These are phyloP conservation scores for Panthera tigris DNA, from an alignment of 2,113 vertebrate genomes.

Conservation along the genomic window DNA sequence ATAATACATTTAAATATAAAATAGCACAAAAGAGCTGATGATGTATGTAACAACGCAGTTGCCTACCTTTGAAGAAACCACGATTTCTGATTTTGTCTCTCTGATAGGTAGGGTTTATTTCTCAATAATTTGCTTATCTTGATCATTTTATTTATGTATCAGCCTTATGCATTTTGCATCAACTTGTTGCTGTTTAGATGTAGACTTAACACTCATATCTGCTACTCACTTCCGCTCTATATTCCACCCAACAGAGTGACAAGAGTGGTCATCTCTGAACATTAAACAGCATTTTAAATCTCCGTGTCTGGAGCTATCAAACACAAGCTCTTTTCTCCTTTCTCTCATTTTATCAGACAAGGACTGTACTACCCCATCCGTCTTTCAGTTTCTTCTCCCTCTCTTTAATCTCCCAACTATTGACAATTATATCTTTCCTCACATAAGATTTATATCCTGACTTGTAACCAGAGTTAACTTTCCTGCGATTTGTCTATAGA, in stretches of 20 bases:
- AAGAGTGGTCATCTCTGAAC: background rate
- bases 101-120: background rate
- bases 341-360: background rate
- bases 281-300: background rate
- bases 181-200: constrained; percentile 2
- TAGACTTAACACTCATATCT: background rate
- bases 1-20: constrained; percentile 43
- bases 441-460: background rate
- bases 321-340: background rate
- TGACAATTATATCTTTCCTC: background rate
- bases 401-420: background rate
- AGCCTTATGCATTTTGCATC: background rate
- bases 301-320: background rate
- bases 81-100: background rate
- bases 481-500: background rate
- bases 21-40: background rate
- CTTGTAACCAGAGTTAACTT: background rate
- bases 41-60: constrained; percentile 5
- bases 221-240: background rate
- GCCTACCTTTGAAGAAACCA: constrained; percentile 8
- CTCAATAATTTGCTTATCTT: background rate
- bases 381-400: background rate
- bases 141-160: background rate
- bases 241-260: background rate
- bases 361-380: background rate